These are phyloP conservation scores for Phengaris arion DNA, from an alignment of 2,888 invertebrate genomes.

Conservation along the genomic window DNA sequence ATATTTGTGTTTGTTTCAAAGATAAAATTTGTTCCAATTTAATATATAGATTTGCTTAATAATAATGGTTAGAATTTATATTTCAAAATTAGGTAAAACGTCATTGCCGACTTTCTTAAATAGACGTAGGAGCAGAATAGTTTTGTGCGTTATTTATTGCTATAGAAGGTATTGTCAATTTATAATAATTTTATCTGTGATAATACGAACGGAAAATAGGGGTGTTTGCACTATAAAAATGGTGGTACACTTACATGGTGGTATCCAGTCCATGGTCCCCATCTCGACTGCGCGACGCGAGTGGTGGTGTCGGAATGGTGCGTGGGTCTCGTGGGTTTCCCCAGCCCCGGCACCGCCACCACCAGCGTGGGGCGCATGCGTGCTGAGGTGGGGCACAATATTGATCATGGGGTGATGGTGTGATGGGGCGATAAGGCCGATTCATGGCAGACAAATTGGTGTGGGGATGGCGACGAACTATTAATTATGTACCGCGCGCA, in stretches of 20 bases:
- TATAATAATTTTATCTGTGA: too few relatives aligned
- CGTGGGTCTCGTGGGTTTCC: constrained; percentile 56
- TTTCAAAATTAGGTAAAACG: too few relatives aligned
- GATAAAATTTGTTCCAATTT: too few relatives aligned
- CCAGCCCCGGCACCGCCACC: constrained; percentile 66
- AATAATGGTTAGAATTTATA: too few relatives aligned
- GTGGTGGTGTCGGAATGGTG: constrained; percentile 60
- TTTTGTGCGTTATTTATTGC: too few relatives aligned
- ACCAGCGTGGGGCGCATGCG: constrained; percentile 72
- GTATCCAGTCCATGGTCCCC: constrained; percentile 37
- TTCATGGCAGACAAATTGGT: constrained; percentile 68
- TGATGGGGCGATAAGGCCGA: constrained; percentile 70
- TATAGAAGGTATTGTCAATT: too few relatives aligned
- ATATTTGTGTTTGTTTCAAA: too few relatives aligned
- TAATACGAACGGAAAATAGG: not conserved
- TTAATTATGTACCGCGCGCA: constrained; percentile 70
- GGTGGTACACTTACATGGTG: constrained; percentile 44
- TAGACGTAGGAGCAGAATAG: too few relatives aligned
- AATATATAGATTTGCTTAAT: too few relatives aligned
- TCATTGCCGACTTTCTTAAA: too few relatives aligned
- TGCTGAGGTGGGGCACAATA: constrained; percentile 66
- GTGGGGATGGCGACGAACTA: constrained; percentile 51
- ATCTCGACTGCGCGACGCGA: constrained; percentile 44
- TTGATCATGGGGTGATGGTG: constrained; percentile 72
- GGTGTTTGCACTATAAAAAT: not conserved